Evolutionary conservation across 2,797 vertebrate genomes (phyloP), one percentile per base, ranked within the genome.

Genomic region (Heterohyrax brucei): DNA sequence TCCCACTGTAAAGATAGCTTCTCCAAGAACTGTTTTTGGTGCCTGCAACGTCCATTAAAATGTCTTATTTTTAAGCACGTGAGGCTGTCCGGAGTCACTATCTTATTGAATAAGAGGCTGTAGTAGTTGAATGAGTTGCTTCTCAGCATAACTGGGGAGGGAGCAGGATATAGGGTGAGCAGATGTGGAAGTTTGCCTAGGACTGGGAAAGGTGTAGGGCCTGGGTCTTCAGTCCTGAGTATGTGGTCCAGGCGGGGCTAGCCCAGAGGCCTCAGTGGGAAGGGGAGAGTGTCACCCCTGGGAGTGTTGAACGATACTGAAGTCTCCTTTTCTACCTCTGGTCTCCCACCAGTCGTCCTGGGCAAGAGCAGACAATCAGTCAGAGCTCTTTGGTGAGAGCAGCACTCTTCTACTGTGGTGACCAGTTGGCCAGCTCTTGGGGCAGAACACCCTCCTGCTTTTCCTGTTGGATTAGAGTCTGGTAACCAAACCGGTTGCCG

Each of bases 1-100:
- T 83, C 81, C 44, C 30, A 89, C 64, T 95, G 91, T 70, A 81
- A 88, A 88, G 83, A 81, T 21, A 78, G 28, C 62, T 91, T 91
- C 83, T 91, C 19, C 30, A 22, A 68, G 48, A 79, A 26, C n/a
- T 84, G 87, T 80, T 80, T 62, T 77, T 80, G 72, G n/a, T 30
- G 28, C 28, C 50, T 87, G 12, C 64, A 89, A 62, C 64, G n/a
- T 33, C 33, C 33, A 30, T 70, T 85, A 50, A 90, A 83, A 53
- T 44, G 46, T 44, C 62, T 83, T 80, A 39, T 62, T 79, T 89
- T 59, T 86, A 62, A 66, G 16, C 10, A 13, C 70, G 19, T 91
- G 19, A 77, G 68, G 12, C 39, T 33, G 33, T 48, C 12, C 10
- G 12, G 87, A 85, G n/a, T 91, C 39, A 21, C 64, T 86, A 22